Conservation (phyloP, 2,888 invertebrate species). For the Bugula neritina region DNA sequence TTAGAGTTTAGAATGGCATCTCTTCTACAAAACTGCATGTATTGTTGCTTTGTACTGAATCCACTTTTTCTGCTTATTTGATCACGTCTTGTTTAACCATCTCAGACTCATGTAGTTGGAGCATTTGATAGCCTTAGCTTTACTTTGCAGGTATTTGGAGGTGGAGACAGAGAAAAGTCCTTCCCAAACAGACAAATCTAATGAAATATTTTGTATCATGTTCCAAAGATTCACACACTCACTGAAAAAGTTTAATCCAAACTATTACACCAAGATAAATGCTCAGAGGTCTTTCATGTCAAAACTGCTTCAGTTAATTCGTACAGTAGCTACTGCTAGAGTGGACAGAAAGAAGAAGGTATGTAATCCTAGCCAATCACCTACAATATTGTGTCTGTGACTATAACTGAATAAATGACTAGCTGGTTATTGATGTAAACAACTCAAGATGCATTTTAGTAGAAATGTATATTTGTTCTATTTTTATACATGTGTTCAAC, state of each 20-base stretch:
- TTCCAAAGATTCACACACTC: slow-evolving; percentile 78
- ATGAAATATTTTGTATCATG: slow-evolving; percentile 82
- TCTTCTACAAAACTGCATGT: no score
- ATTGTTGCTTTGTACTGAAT: no score
- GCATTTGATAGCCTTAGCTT: neutral
- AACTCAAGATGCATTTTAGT: no score
- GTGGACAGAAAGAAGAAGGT: slow-evolving; percentile 82
- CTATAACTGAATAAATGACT: no score
- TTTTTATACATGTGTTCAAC: no score
- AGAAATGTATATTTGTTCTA: no score
- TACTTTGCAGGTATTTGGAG: slow-evolving; percentile 43
- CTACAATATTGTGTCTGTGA: no score
- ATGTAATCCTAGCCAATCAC: neutral
- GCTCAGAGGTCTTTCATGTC: slow-evolving; percentile 87
- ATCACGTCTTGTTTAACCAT: no score
- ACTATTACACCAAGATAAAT: slow-evolving; percentile 60
- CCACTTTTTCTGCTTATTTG: no score
- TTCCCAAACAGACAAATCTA: slow-evolving; percentile 65
- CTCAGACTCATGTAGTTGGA: no score
- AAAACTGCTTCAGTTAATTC: slow-evolving; percentile 79
- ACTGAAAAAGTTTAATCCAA: slow-evolving; percentile 38
- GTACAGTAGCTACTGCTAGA: slow-evolving; percentile 79
- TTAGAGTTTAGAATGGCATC: no score
- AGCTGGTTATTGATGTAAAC: no score
- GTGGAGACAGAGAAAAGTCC: slow-evolving; percentile 73